These are phyloP conservation scores for Microchirus variegatus DNA, from an alignment of 2,797 vertebrate species.

Conservation along the genomic window DNA sequence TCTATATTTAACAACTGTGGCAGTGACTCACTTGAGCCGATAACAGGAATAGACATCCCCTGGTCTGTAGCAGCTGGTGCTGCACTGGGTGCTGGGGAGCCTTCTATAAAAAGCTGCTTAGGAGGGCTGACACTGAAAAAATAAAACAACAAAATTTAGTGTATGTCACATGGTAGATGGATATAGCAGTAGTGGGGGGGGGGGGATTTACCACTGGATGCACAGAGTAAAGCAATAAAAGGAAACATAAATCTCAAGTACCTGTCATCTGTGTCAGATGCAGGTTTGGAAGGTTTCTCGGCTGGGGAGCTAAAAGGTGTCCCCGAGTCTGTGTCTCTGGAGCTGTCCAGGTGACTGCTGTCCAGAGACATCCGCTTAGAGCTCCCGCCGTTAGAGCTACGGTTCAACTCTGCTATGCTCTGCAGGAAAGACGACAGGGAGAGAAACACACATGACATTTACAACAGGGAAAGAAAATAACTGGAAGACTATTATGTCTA, in stretches of 20 bases:
- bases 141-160: neutral
- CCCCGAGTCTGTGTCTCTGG: conserved; percentile 86
- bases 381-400: conserved; percentile 81
- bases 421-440: conserved; percentile 53
- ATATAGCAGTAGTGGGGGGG: too few relatives aligned
- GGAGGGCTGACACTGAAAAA: conserved; percentile 61
- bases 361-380: conserved; percentile 88
- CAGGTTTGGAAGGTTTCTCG: conserved; percentile 77
- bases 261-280: conserved; percentile 77
- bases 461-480: neutral
- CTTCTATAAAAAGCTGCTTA: conserved; percentile 66
- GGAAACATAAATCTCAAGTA: conserved; percentile 26
- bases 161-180: too few relatives aligned
- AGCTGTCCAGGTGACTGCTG: conserved; percentile 85
- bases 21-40: conserved; percentile 61
- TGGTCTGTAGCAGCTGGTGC: conserved; percentile 49
- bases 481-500: neutral
- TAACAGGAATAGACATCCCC: conserved; percentile 65
- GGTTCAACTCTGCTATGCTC: conserved; percentile 87
- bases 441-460: neutral
- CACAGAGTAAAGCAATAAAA: too few relatives aligned
- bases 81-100: conserved; percentile 33
- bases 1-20: neutral
- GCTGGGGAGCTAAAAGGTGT: conserved; percentile 83
- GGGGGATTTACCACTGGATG: too few relatives aligned